Conservation (phyloP, 2,888 invertebrate genomes). For the Leucophenga montana region DNA sequence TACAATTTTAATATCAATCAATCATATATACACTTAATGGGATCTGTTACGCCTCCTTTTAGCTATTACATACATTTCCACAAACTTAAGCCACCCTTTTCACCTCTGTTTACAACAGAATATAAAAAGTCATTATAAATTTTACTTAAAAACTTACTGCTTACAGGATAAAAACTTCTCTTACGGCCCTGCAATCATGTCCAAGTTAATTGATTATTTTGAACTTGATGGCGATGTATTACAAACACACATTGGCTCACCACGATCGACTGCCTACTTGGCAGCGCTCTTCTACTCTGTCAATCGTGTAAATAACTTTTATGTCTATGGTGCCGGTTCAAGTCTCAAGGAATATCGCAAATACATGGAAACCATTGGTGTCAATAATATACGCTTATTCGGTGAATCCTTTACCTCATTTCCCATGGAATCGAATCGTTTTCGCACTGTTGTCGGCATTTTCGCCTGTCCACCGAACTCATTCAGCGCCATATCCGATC, state of each 20-base stretch:
- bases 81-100: too few relatives aligned
- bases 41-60: too few relatives aligned
- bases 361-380: conserved; percentile 81
- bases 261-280: conserved; percentile 85
- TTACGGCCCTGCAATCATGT: conserved; percentile 84
- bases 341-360: conserved; percentile 77
- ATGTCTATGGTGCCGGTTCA: conserved; percentile 78
- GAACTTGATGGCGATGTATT: conserved; percentile 83
- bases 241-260: conserved; percentile 86
- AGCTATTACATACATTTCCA: too few relatives aligned
- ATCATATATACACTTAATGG: too few relatives aligned
- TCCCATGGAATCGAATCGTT: conserved; percentile 74
- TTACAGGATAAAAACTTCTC: conserved; percentile 85
- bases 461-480: conserved; percentile 87
- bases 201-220: conserved; percentile 77
- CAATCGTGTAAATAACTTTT: conserved; percentile 76
- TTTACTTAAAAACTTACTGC: too few relatives aligned
- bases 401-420: conserved; percentile 75
- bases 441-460: conserved; percentile 78
- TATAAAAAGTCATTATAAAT: too few relatives aligned
- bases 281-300: conserved; percentile 79
- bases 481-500: conserved; percentile 85
- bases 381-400: conserved; percentile 76
- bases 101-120: too few relatives aligned
- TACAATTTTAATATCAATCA: too few relatives aligned